Percentiles rank a stretch among this genome's conserved stretches.
These are phyloP conservation scores for Sesamia nonagrioides DNA, from an alignment of 1,140 invertebrate species.

Conservation along the genomic window DNA sequence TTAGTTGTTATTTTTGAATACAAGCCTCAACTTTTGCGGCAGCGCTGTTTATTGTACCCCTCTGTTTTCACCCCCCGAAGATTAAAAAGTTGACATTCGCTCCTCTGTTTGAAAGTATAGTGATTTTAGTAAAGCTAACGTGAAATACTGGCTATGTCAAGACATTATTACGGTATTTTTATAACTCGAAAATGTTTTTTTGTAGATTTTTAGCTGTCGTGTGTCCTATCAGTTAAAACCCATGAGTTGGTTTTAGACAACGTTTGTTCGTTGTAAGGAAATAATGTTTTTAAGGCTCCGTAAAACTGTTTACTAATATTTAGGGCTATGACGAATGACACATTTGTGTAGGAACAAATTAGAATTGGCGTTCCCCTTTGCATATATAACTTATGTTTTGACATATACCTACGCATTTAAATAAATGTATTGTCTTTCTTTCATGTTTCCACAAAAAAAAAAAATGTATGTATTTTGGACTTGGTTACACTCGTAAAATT, in stretches of 20 bases:
- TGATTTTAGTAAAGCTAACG: constrained; percentile 16
- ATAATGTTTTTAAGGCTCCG: neutral
- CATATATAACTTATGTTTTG: too few species aligned
- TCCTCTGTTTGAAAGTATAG: constrained; percentile 48
- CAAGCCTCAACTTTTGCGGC: constrained; percentile 12
- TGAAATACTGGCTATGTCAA: constrained; percentile 33
- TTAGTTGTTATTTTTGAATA: constrained; percentile 57
- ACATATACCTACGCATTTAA: too few species aligned
- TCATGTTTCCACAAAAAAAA: too few species aligned
- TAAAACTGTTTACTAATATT: too few species aligned
- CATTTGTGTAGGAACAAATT: too few species aligned
- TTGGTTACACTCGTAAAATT: too few species aligned
- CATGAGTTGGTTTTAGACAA: neutral
- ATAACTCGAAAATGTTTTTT: neutral
- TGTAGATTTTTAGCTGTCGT: constrained; percentile 5
- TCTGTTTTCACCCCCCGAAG: constrained; percentile 1
- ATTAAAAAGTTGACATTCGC: constrained; percentile 54
- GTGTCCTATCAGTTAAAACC: neutral
- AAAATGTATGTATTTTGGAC: too few species aligned
- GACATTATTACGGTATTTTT: constrained; percentile 30
- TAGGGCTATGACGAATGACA: too few species aligned
- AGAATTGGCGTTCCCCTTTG: too few species aligned
- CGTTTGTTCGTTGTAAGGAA: neutral
- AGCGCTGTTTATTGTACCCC: constrained; percentile 24
- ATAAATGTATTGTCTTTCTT: too few species aligned